phyloP scores from a whole-genome alignment of 2,797 vertebrate genomes.

The Rhinophrynus dorsalis region DNA sequence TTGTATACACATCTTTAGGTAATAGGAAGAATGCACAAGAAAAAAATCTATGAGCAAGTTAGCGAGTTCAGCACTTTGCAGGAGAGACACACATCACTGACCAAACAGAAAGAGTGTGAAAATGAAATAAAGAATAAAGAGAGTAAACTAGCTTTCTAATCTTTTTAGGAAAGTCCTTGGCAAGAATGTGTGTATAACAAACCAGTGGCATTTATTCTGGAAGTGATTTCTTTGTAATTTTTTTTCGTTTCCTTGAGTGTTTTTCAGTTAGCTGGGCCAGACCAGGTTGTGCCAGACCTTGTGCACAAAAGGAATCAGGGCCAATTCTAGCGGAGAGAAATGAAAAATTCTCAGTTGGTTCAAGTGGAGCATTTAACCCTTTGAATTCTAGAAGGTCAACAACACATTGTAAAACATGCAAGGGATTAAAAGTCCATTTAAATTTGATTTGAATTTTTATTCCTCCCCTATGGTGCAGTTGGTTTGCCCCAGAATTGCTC shows the following conservation, averaged over 20 bases:
- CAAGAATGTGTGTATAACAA: conserved; percentile 59
- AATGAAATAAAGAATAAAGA: conserved; percentile 56
- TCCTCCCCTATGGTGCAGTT: too few relatives aligned
- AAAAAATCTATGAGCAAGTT: conserved; percentile 62
- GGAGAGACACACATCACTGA: conserved; percentile 65
- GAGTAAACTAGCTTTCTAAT: conserved; percentile 62
- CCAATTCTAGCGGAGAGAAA: too few relatives aligned
- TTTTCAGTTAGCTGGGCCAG: conserved; percentile 61
- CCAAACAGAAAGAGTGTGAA: conserved; percentile 66
- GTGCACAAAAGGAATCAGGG: too few relatives aligned
- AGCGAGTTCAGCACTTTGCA: conserved; percentile 52
- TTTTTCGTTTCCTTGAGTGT: conserved; percentile 61
- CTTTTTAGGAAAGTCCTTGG: conserved; percentile 62
- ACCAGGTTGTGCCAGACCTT: too few relatives aligned
- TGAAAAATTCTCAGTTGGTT: too few relatives aligned
- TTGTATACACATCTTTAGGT: conserved; percentile 24
- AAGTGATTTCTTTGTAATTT: conserved; percentile 52
- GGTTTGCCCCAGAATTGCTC: too few relatives aligned
- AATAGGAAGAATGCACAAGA: conserved; percentile 52
- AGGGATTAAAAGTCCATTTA: too few relatives aligned
- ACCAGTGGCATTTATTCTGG: conserved; percentile 46
- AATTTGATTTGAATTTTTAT: too few relatives aligned
- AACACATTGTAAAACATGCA: too few relatives aligned
- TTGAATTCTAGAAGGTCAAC: too few relatives aligned
- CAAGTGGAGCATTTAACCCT: too few relatives aligned